phyloP scores from a whole-genome alignment of 2,797 vertebrate genomes.

The Clarias pachynema region DNA sequence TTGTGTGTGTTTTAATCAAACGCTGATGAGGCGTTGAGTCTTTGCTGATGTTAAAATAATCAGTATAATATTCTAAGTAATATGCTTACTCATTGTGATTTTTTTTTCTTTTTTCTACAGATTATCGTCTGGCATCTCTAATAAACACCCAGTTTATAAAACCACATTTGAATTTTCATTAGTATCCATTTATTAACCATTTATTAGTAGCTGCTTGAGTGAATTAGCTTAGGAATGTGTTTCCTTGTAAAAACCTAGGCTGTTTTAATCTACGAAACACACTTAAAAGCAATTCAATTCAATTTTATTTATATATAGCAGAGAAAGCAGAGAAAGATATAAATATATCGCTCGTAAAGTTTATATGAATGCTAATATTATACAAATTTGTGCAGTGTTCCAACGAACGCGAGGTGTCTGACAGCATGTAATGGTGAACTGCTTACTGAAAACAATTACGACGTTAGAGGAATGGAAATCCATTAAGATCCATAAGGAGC shows the following conservation, averaged over 20 bases:
- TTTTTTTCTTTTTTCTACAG: background rate
- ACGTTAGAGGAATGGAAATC: background rate
- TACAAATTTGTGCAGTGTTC: background rate
- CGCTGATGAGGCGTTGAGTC: background rate
- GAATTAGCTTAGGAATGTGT: background rate
- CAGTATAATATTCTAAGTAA: too few relatives aligned
- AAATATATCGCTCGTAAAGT: background rate
- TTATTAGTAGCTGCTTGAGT: background rate
- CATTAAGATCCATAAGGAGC: background rate
- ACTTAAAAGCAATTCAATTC: background rate
- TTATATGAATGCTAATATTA: background rate
- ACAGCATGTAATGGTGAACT: background rate
- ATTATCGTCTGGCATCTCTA: background rate
- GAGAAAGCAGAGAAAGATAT: background rate
- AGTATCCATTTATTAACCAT: background rate
- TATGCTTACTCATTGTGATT: background rate
- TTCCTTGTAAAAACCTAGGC: background rate
- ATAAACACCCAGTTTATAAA: background rate
- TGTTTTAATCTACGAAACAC: background rate
- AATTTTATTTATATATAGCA: too few relatives aligned
- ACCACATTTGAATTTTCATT: background rate
- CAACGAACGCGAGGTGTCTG: background rate
- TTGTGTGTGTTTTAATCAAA: background rate
- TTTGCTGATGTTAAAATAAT: background rate
- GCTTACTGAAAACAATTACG: background rate